phyloP scores from a whole-genome alignment of 2,888 invertebrate genomes.

The Caenorhabditis doughertyi region DNA sequence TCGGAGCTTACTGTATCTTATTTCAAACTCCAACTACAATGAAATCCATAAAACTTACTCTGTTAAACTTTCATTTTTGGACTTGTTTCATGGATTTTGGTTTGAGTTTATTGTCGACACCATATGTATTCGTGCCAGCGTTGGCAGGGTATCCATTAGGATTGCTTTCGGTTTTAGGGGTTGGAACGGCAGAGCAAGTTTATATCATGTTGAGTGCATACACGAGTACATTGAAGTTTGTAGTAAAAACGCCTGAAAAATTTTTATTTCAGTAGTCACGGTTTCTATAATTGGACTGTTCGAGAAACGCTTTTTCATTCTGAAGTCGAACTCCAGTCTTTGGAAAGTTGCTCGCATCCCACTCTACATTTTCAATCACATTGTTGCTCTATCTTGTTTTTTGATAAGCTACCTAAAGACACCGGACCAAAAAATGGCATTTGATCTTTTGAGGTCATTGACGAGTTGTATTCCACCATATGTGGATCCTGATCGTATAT shows the following conservation, averaged over 20 bases:
- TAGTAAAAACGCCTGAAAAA: too few relatives aligned
- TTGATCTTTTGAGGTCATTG: not conserved
- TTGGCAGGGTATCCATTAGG: conserved; percentile 1
- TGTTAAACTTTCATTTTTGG: conserved; percentile 18
- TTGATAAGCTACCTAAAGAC: not conserved
- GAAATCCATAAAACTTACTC: conserved; percentile 17
- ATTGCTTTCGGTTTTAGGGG: not conserved
- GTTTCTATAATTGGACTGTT: conserved; percentile 13
- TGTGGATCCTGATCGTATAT: not conserved
- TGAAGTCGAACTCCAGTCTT: not conserved
- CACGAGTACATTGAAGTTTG: not conserved
- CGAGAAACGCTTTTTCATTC: conserved; percentile 3
- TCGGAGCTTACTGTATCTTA: conserved; percentile 23
- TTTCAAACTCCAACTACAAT: conserved; percentile 7
- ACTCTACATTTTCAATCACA: not conserved
- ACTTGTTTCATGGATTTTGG: conserved; percentile 3
- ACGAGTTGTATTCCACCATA: not conserved
- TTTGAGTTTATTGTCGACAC: not conserved
- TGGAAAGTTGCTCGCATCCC: not conserved
- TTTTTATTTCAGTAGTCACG: conserved; percentile 11
- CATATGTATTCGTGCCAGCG: not conserved
- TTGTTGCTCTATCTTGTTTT: not conserved
- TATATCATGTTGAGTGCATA: not conserved
- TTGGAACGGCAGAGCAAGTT: not conserved
- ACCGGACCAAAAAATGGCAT: not conserved